Evolutionary conservation across 2,888 invertebrate genomes (phyloP).

Genomic region (Aspidiotus destructor): DNA sequence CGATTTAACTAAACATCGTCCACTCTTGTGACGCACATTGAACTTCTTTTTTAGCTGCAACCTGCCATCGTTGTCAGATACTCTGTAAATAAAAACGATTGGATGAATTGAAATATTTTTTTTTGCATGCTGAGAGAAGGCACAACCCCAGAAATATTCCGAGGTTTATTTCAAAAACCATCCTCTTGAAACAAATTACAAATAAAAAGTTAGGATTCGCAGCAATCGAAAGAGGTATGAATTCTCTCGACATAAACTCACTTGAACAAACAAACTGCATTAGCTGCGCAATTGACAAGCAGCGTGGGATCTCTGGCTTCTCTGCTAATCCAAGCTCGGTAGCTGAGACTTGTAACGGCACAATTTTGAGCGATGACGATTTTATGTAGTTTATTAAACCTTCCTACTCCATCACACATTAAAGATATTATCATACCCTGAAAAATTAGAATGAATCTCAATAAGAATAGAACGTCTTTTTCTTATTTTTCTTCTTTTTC

Average conservation of each 20-base stretch:
- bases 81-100: constrained; percentile 43
- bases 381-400: constrained; percentile 57
- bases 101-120: no score
- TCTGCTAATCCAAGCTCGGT: constrained; percentile 71
- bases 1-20: constrained; percentile 51
- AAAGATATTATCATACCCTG: constrained; percentile 59
- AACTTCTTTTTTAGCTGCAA: constrained; percentile 57
- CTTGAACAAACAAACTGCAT: constrained; percentile 61
- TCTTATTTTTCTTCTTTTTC: not conserved
- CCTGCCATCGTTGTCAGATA: constrained; percentile 57
- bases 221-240: no score
- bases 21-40: constrained; percentile 52
- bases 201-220: no score
- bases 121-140: no score
- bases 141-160: no score
- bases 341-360: constrained; percentile 63
- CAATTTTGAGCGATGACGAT: constrained; percentile 51
- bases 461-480: not conserved
- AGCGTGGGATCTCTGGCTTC: constrained; percentile 63
- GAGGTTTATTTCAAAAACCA: no score
- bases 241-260: constrained; percentile 36
- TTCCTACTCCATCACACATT: constrained; percentile 57
- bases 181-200: no score
- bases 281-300: constrained; percentile 65
- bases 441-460: constrained; percentile 19